Base-by-base conservation (phyloP, 2,113 vertebrate genomes). In the Pangasianodon hypophthalmus region DNA sequence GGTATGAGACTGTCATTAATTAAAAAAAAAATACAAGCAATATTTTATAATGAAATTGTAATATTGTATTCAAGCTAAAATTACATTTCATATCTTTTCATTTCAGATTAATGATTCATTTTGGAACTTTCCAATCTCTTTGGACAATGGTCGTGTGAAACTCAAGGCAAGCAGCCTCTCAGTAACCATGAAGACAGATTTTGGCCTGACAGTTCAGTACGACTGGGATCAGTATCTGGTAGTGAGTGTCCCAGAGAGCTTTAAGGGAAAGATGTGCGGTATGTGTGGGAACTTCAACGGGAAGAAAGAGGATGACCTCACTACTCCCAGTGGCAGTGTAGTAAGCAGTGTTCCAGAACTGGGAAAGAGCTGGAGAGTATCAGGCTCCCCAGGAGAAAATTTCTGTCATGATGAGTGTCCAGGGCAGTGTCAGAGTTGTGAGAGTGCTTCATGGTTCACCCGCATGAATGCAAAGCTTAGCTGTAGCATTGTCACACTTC, bases 271-370 rank as follows among this genome's bases (percentile, higher is more conserved):
- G 0, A 93, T 93, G 67, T 93, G 93, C n/a, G 95, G 95, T 54
- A 94, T 96, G 69, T 97, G 96, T 41, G 96, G 96, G 16, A 95
- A 97, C 91, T 96, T 94, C 91, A 96, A 96, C 18, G 92, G 94
- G 19, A 94, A 96, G n/a, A 89, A 91, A 83, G 90, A 64, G 0
- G 95, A 96, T 0, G 96, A 97, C 92, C 92, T 95, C 37, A 83
- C 79, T 32, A 88, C 94, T 91, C 91, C 44, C 0, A 37, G 87
- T 0, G 95, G 95, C 24, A 62, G 9, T 0, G 37, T 79, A 0
- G 91, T 94, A 0, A 0, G 16, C 0, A 86, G 86, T 0, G 88
- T 94, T 29, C 77, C 89, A 9, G 91, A 88, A 0, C 92, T 97
- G 0, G 95, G 92, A 0, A 87, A 94, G 52, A 94, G 93, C 82